Evolutionary conservation across 2,888 invertebrate species (phyloP).

Genomic region (Ceratothoa steindachneri): DNA sequence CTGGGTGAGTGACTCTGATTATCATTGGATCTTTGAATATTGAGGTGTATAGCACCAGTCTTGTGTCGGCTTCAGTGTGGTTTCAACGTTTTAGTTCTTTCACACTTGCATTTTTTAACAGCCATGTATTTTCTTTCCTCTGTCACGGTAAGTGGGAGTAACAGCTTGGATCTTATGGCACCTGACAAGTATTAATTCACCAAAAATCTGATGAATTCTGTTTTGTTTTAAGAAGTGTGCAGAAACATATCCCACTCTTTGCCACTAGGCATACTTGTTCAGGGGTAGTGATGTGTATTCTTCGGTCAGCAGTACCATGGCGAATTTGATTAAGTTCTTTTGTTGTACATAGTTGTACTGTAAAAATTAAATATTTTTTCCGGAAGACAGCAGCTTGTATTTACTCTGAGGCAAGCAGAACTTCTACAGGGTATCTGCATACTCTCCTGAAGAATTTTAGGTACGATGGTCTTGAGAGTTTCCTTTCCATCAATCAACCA

Average conservation of each 20-base stretch:
- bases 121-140: not conserved
- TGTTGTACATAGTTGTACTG: not conserved
- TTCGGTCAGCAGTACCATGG: not conserved
- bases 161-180: not conserved
- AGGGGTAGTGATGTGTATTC: not conserved
- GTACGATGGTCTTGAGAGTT: not conserved
- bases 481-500: constrained; percentile 16
- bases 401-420: not conserved
- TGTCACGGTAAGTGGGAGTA: not conserved
- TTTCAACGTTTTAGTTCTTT: not conserved
- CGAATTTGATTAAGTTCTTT: not conserved
- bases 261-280: not conserved
- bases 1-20: not conserved
- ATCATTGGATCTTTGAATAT: not conserved
- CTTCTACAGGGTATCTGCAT: constrained; percentile 1
- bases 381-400: not conserved
- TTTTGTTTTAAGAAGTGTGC: not conserved
- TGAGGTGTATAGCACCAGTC: not conserved
- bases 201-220: not conserved
- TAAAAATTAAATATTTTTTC: not conserved
- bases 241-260: not conserved
- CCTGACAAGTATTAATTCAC: not conserved
- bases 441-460: constrained; percentile 2
- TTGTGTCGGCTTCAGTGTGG: not conserved
- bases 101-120: not conserved